A percentile compares a stretch with the other conserved stretches of the same genome.
These are phyloP conservation scores for Rhipidura dahli DNA, from an alignment of 2,113 vertebrate genomes.

Conservation along the genomic window DNA sequence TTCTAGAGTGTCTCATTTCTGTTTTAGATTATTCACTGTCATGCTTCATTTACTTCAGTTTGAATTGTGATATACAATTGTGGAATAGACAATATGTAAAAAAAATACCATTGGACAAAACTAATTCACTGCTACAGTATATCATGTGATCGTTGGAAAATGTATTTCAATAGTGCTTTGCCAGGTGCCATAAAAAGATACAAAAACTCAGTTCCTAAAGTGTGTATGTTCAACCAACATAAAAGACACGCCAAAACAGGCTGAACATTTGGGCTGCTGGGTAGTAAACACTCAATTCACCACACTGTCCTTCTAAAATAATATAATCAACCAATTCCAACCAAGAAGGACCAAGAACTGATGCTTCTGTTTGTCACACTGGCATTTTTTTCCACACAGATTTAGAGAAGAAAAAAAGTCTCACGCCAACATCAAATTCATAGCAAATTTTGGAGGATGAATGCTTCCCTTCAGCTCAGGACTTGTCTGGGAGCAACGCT, in stretches of 20 bases:
- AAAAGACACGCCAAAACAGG: background rate
- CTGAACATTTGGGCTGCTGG: background rate
- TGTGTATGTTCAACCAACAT: background rate
- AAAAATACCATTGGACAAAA: background rate
- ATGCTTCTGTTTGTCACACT: background rate
- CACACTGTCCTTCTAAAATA: background rate
- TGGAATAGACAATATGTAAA: background rate
- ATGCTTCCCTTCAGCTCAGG: background rate
- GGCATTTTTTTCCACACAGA: background rate
- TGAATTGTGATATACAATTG: background rate
- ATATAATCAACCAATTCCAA: background rate
- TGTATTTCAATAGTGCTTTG: background rate
- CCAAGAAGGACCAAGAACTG: background rate
- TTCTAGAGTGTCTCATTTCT: background rate
- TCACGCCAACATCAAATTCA: background rate
- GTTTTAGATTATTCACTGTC: background rate
- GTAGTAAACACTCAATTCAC: background rate
- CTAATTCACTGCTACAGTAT: background rate
- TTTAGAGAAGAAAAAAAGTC: background rate
- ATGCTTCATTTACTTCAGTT: background rate
- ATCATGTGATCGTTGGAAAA: background rate
- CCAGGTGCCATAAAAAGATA: background rate
- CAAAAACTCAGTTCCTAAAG: background rate
- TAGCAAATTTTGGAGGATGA: background rate
- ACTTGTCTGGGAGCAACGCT: background rate